Percentiles rank a stretch among this genome's conserved stretches.
Evolutionary conservation across 2,888 invertebrate species (phyloP).

Genomic region (Cremastinae sp.): DNA sequence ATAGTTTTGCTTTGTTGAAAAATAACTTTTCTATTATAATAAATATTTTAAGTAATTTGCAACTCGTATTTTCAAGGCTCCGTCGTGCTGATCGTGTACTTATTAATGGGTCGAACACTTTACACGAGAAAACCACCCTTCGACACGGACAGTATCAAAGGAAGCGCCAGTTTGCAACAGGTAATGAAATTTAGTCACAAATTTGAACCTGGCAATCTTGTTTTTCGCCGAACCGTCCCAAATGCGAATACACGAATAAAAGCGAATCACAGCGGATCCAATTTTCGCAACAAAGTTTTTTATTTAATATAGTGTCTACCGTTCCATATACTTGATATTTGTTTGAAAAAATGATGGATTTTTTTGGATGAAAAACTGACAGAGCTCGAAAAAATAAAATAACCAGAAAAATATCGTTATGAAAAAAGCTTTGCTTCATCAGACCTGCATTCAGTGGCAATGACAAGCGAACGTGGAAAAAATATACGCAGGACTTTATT

Average conservation of each 20-base stretch:
- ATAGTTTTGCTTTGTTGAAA: too few species aligned
- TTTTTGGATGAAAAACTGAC: too few species aligned
- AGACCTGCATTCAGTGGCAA: slow-evolving; percentile 54
- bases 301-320: too few species aligned
- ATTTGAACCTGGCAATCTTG: background rate
- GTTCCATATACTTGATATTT: too few species aligned
- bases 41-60: background rate
- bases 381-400: too few species aligned
- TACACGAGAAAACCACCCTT: slow-evolving; percentile 87
- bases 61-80: slow-evolving; percentile 81
- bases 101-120: slow-evolving; percentile 86
- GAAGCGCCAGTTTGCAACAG: slow-evolving; percentile 85
- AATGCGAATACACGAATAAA: slow-evolving; percentile 4
- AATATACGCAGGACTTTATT: background rate
- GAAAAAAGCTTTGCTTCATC: slow-evolving; percentile 53
- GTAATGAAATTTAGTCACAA: slow-evolving; percentile 73
- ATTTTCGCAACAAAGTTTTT: background rate
- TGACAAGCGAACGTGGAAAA: background rate
- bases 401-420: too few species aligned
- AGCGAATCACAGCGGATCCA: background rate
- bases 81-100: slow-evolving; percentile 85
- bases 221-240: background rate
- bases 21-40: background rate
- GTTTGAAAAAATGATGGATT: too few species aligned
- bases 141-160: slow-evolving; percentile 83